Evolutionary conservation across 2,113 vertebrate species (phyloP).

Genomic region (Natator depressus): DNA sequence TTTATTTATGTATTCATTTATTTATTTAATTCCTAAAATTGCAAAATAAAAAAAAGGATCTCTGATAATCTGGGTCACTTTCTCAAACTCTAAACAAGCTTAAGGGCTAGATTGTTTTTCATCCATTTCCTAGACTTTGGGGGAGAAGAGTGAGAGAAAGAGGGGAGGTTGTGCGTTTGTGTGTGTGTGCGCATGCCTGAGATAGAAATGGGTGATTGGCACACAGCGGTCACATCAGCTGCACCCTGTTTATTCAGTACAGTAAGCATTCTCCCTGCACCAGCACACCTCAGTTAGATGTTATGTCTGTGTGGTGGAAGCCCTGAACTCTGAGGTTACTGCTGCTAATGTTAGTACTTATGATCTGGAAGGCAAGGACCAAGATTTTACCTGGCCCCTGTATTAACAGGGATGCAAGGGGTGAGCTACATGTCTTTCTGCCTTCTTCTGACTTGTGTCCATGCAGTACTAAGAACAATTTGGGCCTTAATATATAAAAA

Average conservation of each 20-base stretch:
- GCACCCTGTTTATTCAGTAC: neutral
- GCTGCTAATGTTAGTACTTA: neutral
- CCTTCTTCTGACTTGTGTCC: neutral
- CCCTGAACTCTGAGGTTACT: constrained; percentile 3
- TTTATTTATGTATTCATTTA: neutral
- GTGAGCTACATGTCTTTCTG: neutral
- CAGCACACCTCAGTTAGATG: neutral
- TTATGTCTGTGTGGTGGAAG: neutral
- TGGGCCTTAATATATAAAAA: constrained; percentile 7
- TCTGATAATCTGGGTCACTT: neutral
- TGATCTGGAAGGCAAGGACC: constrained; percentile 36
- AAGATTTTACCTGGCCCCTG: constrained; percentile 34
- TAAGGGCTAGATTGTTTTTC: neutral
- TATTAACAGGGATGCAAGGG: neutral
- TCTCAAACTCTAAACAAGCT: neutral
- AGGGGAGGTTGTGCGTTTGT: neutral
- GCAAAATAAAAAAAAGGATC: neutral
- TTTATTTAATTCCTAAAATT: neutral
- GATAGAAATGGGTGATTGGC: accelerated
- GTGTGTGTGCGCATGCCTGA: accelerated
- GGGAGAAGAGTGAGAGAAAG: neutral
- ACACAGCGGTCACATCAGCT: neutral
- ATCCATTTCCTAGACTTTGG: neutral
- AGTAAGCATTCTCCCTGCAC: neutral
- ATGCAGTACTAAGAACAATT: neutral